Evolutionary conservation across 2,797 vertebrate genomes (phyloP), one percentile per base, ranked within the genome.

Genomic region (Eulemur albifrons): DNA sequence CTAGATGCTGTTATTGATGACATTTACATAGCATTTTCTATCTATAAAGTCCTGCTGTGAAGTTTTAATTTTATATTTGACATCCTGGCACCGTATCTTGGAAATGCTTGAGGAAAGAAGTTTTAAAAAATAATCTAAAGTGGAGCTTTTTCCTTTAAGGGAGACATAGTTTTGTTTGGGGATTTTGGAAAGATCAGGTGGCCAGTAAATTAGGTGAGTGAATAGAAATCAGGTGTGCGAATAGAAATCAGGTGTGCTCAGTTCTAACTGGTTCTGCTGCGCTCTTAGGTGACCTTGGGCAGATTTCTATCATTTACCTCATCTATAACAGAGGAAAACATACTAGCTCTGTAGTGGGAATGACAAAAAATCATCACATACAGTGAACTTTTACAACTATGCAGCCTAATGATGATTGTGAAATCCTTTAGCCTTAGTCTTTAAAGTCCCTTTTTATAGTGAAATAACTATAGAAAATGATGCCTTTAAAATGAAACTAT

Each of bases 231-330:
- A 96, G 94, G 96, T 77, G 84, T 96, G 90, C 90, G 94, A 96
- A 90, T 82, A 92, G 91, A 95, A 97, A 95, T 96, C 97, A 96
- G 87, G 89, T 97, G 89, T 93, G 86, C 94, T 90, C 82, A 40
- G 93, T 94, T 98, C 81, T 88, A 69, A 94, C 96, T 96, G 95
- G 97, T 97, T 98, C 73, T 93, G 90, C 95, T 0, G 40, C 89
- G 95, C 70, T 83, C 86, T 88, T 93, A 30, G 87, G 84, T 98
- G 97, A 98, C 98, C 98, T 98, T 98, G 97, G 92, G 90, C 77
- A 75, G 84, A 38, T 95, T 93, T 96, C 52, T 96, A 30, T 93
- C 94, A 88, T 96, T 94, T 81, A 61, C 83, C 92, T 93, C 84
- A 48, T 92, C 72, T 82, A 4, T 72, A 83, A 93, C 94, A 79